Conservation (phyloP, 2,888 invertebrate species). For the Brassicogethes aeneus region DNA sequence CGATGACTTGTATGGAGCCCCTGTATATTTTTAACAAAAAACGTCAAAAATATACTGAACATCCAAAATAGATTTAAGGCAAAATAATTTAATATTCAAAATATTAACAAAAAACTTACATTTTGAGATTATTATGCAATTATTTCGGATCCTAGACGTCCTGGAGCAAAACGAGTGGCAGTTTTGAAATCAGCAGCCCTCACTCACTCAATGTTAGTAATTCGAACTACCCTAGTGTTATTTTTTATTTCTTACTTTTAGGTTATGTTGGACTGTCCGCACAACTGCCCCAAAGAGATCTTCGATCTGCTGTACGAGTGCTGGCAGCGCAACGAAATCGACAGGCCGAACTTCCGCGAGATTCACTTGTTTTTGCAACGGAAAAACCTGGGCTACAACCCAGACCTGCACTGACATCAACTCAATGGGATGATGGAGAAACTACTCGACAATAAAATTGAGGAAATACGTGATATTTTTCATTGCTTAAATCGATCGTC, state of each 20-base stretch:
- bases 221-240: too few relatives aligned
- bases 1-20: too few relatives aligned
- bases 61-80: too few relatives aligned
- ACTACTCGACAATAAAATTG: conserved; percentile 30
- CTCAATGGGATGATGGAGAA: conserved; percentile 19
- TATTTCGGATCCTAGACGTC: too few relatives aligned
- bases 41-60: too few relatives aligned
- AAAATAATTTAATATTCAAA: too few relatives aligned
- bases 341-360: conserved; percentile 72
- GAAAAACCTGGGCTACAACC: conserved; percentile 56
- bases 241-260: conserved; percentile 25
- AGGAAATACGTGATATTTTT: conserved; percentile 29
- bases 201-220: too few relatives aligned
- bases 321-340: conserved; percentile 71
- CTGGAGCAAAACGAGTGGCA: too few relatives aligned
- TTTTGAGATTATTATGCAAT: too few relatives aligned
- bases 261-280: conserved; percentile 57
- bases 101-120: too few relatives aligned
- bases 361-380: conserved; percentile 77
- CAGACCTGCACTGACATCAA: conserved; percentile 35
- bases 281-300: conserved; percentile 75
- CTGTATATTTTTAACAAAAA: too few relatives aligned
- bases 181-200: too few relatives aligned
- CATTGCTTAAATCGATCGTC: conserved; percentile 3
- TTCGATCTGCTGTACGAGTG: conserved; percentile 81